Percentiles rank a stretch among this genome's conserved stretches.
Conservation (phyloP, 2,888 invertebrate genomes). For the Rhaphigaster nebulosa region DNA sequence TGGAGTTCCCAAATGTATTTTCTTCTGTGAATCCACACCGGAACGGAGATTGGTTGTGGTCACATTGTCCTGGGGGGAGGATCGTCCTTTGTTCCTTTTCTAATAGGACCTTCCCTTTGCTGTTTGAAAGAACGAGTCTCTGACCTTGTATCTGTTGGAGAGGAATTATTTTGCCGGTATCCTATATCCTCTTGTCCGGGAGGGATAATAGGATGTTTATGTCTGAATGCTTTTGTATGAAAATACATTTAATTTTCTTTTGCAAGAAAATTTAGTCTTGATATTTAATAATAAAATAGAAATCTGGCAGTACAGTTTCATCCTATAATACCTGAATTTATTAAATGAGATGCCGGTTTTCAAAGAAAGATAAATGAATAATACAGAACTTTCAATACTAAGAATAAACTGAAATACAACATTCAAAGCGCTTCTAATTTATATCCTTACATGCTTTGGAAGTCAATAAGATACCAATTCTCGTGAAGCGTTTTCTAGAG, state of each 20-base stretch:
- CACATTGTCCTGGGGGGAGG: not conserved
- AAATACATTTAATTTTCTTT: not conserved
- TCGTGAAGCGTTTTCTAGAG: too few species aligned
- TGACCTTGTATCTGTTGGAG: not conserved
- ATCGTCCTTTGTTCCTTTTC: not conserved
- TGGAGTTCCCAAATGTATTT: not conserved
- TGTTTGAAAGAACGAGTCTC: not conserved
- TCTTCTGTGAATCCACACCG: not conserved
- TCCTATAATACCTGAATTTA: too few species aligned
- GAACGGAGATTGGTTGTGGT: not conserved
- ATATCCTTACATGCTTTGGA: too few species aligned
- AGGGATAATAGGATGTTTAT: not conserved
- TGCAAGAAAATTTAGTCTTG: not conserved
- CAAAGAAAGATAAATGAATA: too few species aligned
- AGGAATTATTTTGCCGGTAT: constrained; percentile 12
- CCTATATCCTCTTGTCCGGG: not conserved
- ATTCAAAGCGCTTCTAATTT: too few species aligned
- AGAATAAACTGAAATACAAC: too few species aligned
- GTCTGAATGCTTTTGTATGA: not conserved
- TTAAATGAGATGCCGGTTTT: too few species aligned
- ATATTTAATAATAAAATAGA: too few species aligned
- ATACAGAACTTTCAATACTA: too few species aligned
- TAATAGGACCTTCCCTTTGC: constrained; percentile 8
- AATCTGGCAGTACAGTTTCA: too few species aligned
- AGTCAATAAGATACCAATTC: too few species aligned